Base-by-base conservation (phyloP, 1,140 invertebrate species). In the Anthonomus grandis region DNA sequence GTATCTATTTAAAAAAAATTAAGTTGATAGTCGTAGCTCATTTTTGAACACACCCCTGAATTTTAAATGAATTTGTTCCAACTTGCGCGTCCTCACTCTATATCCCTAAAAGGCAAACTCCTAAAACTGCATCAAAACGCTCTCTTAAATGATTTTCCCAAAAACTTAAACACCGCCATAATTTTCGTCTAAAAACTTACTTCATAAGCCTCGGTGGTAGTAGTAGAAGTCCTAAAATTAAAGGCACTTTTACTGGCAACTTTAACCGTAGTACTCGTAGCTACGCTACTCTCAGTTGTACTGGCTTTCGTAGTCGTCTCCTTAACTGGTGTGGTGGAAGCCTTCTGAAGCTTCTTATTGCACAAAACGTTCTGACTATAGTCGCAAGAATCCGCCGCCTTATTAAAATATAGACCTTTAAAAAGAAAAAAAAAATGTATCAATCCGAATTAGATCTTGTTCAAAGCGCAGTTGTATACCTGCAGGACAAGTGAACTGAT, bases 401-500 rank as follows among this genome's bases (percentile, higher is more conserved):
- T 93, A 74, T 94, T 95, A 75, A 95, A 96, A 68, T 86, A 91
- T 13, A 96, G 74, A 34, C 90, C 87, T 85, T 72, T 6, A 67
- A 64, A 60, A 49, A 41, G 44, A 12, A 36, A 13, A 42, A n/a
- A n/a, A n/a, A 3, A 17, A 4, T 3, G 6, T 44, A 25, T 44
- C 24, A 5, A 5, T 12, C 34, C 4, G 15, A 52, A 53, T 34
- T 34, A 2, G 10, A 21, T 56, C 10, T 13, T 13, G 18, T n/a
- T 1, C 18, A 3, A 13, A 13, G 38, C 9, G 18, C 18, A 39
- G 38, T 22, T 6, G 12, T 23, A n/a, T 77, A 82, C 87, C 90
- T 50, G 91, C 91, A 0, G 93, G 92, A 70, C 93, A 96, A 2
- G 91, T 95, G 68, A 96, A 96, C 65, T 92, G 89, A 78, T 95